Percentiles rank a stretch among this genome's conserved stretches.
Conservation (phyloP, 2,113 vertebrate genomes). For the Cacatua alba region DNA sequence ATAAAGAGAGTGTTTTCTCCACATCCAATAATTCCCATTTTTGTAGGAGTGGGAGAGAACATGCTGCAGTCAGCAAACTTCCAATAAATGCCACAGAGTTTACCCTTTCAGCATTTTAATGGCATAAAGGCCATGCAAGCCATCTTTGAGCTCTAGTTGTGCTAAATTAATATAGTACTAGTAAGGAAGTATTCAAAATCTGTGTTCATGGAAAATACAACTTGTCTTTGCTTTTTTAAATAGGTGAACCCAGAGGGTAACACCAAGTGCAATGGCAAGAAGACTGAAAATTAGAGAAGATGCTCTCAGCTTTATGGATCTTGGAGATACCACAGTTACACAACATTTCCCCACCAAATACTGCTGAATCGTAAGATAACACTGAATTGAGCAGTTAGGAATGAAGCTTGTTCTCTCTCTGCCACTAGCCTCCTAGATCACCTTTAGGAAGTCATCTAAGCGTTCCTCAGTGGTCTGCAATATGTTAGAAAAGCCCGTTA, state of each 20-base stretch:
- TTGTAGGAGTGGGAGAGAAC: not conserved
- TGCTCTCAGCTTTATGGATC: not conserved
- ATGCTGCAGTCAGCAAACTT: not conserved
- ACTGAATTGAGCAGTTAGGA: not conserved
- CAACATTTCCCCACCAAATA: not conserved
- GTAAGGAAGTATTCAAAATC: conserved; percentile 48
- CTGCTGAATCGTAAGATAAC: not conserved
- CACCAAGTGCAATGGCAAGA: not conserved
- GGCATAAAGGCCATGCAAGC: not conserved
- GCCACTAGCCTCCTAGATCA: not conserved
- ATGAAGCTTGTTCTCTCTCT: not conserved
- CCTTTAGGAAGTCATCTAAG: not conserved
- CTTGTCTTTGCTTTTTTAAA: not conserved
- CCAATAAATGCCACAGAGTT: not conserved
- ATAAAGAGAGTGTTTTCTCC: not conserved
- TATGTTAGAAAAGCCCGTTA: not conserved
- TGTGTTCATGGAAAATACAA: not conserved
- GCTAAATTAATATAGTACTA: conserved; percentile 23
- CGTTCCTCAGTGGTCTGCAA: not conserved
- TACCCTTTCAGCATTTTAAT: not conserved
- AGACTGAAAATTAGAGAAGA: not conserved
- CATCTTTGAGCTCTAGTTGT: not conserved
- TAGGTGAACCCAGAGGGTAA: not conserved
- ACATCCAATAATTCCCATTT: not conserved
- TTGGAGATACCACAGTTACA: not conserved